These are phyloP conservation scores for Vollenhovia emeryi DNA, from an alignment of 1,140 invertebrate species.

Conservation along the genomic window DNA sequence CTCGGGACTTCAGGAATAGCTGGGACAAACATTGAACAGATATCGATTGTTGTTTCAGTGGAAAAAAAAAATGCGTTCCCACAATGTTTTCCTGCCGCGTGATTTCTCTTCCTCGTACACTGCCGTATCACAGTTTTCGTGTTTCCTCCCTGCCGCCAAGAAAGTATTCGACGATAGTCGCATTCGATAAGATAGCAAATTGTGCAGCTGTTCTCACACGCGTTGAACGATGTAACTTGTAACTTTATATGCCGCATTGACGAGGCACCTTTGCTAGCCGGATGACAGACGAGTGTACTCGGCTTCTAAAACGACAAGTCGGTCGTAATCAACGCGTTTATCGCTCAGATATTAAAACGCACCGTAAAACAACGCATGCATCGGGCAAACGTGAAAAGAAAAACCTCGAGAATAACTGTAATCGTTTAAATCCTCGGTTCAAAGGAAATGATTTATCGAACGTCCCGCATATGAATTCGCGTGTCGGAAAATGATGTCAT, in stretches of 20 bases:
- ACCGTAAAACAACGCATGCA: not conserved
- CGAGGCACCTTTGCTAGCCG: not conserved
- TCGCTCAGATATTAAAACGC: not conserved
- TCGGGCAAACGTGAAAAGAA: too few species aligned
- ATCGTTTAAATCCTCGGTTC: not conserved
- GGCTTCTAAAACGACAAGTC: not conserved
- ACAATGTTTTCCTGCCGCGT: not conserved
- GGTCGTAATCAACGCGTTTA: slow-evolving; percentile 7
- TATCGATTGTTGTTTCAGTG: not conserved
- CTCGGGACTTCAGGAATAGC: not conserved
- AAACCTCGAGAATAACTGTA: not conserved
- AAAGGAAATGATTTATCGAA: not conserved
- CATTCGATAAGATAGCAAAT: slow-evolving; percentile 68
- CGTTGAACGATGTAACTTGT: slow-evolving; percentile 16
- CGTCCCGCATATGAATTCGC: not conserved
- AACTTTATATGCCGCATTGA: slow-evolving; percentile 10
- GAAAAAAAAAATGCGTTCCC: not conserved
- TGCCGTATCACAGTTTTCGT: slow-evolving; percentile 5
- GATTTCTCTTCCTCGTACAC: slow-evolving; percentile 12
- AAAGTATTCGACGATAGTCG: slow-evolving; percentile 63
- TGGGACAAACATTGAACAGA: not conserved
- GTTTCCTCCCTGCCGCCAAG: slow-evolving; percentile 22
- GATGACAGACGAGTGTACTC: not conserved
- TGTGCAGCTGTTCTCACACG: slow-evolving; percentile 65
- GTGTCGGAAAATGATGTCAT: not conserved